These are phyloP conservation scores for Melinaea menophilus DNA, from an alignment of 2,888 invertebrate genomes.

Conservation along the genomic window DNA sequence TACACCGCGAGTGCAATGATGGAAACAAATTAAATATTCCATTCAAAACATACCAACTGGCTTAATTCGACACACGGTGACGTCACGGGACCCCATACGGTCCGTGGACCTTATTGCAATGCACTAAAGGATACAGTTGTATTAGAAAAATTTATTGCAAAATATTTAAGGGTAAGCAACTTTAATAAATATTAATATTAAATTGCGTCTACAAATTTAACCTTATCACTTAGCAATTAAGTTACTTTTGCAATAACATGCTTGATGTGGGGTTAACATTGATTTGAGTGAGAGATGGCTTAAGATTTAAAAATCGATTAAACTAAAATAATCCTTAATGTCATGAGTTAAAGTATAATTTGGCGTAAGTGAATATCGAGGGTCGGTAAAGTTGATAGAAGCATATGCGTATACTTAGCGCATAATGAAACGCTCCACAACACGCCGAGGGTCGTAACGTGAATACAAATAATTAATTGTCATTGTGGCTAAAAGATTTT, in stretches of 20 bases:
- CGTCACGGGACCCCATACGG: constrained; percentile 21
- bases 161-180: constrained; percentile 21
- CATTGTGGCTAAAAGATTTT: constrained; percentile 45
- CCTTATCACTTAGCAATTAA: constrained; percentile 3
- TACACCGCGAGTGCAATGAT: constrained; percentile 57
- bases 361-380: constrained; percentile 1
- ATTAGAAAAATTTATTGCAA: constrained; percentile 22
- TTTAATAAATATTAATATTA: constrained; percentile 9
- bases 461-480: constrained; percentile 53
- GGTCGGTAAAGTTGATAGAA: constrained; percentile 33
- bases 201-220: constrained; percentile 7
- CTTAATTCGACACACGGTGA: constrained; percentile 56
- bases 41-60: constrained; percentile 69
- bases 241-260: constrained; percentile 7
- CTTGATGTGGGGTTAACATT: constrained; percentile 12
- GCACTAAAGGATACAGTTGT: constrained; percentile 15
- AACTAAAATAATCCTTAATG: no score
- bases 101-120: not conserved
- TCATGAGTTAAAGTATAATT: not conserved
- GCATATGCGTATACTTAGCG: constrained; percentile 57
- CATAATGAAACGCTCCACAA: constrained; percentile 47
- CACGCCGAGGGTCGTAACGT: constrained; percentile 36
- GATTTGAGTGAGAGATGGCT: not conserved
- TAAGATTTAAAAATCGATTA: no score
- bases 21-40: constrained; percentile 74